phyloP scores from a whole-genome alignment of 2,113 vertebrate species.

The Anarhynchus alexandrinus region DNA sequence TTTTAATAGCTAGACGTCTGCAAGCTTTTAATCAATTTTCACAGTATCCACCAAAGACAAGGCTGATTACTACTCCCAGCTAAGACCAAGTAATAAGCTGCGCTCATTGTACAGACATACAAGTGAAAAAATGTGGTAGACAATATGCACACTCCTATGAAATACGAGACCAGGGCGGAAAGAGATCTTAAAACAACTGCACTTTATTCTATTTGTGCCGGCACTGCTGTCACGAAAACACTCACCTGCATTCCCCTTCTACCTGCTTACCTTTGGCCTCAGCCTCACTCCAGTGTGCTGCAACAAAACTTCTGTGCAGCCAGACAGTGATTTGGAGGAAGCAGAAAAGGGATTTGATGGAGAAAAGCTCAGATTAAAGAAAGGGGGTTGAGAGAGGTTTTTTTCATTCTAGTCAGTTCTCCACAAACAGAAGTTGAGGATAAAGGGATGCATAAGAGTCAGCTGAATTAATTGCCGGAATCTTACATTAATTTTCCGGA shows the following conservation, averaged over 20 bases:
- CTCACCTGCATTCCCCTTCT: neutral
- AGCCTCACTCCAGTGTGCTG: neutral
- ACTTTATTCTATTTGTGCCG: neutral
- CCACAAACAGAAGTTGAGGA: neutral
- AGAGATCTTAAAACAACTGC: neutral
- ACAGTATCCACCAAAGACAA: neutral
- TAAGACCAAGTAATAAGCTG: neutral
- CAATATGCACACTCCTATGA: neutral
- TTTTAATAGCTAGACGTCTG: neutral
- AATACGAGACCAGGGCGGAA: neutral
- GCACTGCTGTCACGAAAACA: neutral
- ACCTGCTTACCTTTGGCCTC: neutral
- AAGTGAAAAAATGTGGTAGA: neutral
- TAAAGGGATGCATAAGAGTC: neutral
- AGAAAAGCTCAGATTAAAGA: neutral
- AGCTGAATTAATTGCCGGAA: neutral
- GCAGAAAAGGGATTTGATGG: neutral
- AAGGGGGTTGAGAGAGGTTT: neutral
- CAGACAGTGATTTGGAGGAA: neutral
- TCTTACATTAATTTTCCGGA: conserved; percentile 94
- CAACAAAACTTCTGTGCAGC: neutral
- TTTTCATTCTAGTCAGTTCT: neutral
- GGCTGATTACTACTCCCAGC: neutral
- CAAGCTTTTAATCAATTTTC: neutral
- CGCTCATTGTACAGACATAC: neutral